phyloP scores from a whole-genome alignment of 2,888 invertebrate genomes.

The Torymus texanus region DNA sequence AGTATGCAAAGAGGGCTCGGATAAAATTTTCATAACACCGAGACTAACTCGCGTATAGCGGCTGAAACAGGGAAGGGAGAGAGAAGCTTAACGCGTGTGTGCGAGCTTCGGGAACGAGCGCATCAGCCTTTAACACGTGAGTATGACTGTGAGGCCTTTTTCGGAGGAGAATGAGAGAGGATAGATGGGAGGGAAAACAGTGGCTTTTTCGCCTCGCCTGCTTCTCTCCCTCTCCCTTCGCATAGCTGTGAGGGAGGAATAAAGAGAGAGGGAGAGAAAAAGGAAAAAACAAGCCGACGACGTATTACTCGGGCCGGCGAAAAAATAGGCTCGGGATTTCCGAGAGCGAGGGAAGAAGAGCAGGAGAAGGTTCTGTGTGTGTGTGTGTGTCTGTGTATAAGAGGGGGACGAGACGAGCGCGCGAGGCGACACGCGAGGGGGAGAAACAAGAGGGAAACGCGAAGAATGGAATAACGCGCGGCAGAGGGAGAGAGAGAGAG shows the following conservation, averaged over 20 bases:
- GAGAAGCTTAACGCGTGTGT: neutral
- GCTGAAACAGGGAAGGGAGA: too few species aligned
- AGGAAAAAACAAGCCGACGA: constrained; percentile 19
- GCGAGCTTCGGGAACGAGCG: neutral
- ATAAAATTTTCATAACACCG: constrained; percentile 62
- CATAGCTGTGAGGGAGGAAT: too few species aligned
- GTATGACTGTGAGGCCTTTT: neutral
- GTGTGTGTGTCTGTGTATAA: too few species aligned
- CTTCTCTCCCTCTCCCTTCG: too few species aligned
- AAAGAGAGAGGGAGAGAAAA: neutral
- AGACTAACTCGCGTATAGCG: too few species aligned
- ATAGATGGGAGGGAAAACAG: neutral
- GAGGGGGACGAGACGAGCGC: too few species aligned
- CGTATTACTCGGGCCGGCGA: neutral
- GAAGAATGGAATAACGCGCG: constrained; percentile 53
- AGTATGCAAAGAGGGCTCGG: constrained; percentile 41
- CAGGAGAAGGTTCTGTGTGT: neutral
- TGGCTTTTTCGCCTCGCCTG: neutral
- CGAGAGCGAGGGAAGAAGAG: neutral
- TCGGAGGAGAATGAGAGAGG: too few species aligned
- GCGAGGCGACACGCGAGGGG: neutral
- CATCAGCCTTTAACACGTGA: neutral
- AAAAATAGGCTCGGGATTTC: constrained; percentile 32
- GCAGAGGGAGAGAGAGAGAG: neutral
- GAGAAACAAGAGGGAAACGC: constrained; percentile 5